Conservation (phyloP, 2,888 invertebrate genomes). For the Andrena minutula region DNA sequence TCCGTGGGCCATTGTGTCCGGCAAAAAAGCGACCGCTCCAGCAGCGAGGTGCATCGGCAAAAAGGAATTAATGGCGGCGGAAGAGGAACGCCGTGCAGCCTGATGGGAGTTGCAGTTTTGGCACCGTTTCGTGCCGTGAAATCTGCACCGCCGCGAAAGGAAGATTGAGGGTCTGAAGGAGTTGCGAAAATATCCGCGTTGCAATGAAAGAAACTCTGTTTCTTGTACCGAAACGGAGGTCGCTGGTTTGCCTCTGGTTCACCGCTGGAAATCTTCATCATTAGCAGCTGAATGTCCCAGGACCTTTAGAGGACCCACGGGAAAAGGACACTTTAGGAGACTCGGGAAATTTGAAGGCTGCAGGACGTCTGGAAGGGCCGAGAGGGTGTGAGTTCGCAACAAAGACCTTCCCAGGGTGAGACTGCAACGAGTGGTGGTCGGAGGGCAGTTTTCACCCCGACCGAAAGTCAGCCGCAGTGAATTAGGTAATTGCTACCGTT, state of each 20-base stretch:
- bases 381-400: background rate
- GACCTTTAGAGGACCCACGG: too few relatives aligned
- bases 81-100: background rate
- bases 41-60: constrained; percentile 41
- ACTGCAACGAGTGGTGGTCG: constrained; percentile 26
- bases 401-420: constrained; percentile 1
- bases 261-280: too few relatives aligned
- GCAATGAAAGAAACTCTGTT: too few relatives aligned
- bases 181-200: too few relatives aligned
- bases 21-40: constrained; percentile 46
- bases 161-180: too few relatives aligned
- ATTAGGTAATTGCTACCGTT: constrained; percentile 72
- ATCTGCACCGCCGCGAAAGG: too few relatives aligned
- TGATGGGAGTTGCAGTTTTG: constrained; percentile 13
- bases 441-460: constrained; percentile 23
- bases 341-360: background rate
- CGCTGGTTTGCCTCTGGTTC: too few relatives aligned
- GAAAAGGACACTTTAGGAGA: background rate
- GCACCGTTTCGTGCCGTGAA: constrained; percentile 19
- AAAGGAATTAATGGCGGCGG: constrained; percentile 51
- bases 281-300: too few relatives aligned
- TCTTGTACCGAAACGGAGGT: too few relatives aligned
- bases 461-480: constrained; percentile 71
- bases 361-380: background rate
- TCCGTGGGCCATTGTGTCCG: constrained; percentile 50